These are phyloP conservation scores for Harlomillsia oculata DNA, from an alignment of 1,140 invertebrate species.

Conservation along the genomic window DNA sequence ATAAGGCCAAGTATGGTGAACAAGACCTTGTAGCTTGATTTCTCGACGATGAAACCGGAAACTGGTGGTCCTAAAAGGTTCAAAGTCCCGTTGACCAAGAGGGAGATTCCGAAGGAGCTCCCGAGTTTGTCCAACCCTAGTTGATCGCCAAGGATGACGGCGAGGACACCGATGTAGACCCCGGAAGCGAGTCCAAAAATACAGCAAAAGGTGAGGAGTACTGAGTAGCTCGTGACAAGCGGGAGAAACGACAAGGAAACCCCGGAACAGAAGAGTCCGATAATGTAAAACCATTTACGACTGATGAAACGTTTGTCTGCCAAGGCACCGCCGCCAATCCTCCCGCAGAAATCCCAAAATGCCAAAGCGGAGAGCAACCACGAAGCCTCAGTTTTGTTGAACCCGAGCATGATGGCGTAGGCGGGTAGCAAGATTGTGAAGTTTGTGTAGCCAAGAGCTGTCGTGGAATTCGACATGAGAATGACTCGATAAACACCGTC, in stretches of 20 bases:
- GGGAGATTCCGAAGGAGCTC: slow-evolving; percentile 70
- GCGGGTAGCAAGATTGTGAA: slow-evolving; percentile 68
- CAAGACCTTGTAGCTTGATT: slow-evolving; percentile 54
- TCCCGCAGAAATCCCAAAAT: slow-evolving; percentile 62
- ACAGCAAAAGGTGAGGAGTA: slow-evolving; percentile 57
- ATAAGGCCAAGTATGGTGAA: slow-evolving; percentile 61
- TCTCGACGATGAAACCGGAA: slow-evolving; percentile 55
- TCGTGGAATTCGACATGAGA: slow-evolving; percentile 68
- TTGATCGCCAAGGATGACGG: slow-evolving; percentile 75
- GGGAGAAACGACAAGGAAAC: slow-evolving; percentile 59
- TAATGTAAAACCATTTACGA: slow-evolving; percentile 69
- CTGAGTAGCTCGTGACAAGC: slow-evolving; percentile 45
- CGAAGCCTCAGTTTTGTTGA: slow-evolving; percentile 56
- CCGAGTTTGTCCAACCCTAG: slow-evolving; percentile 68
- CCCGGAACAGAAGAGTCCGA: slow-evolving; percentile 63
- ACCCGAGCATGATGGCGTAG: slow-evolving; percentile 58
- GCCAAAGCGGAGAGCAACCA: slow-evolving; percentile 67
- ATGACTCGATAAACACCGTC: slow-evolving; percentile 72
- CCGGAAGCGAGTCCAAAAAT: slow-evolving; percentile 70
- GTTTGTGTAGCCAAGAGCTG: slow-evolving; percentile 75
- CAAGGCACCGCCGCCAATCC: slow-evolving; percentile 63
- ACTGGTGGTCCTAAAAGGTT: slow-evolving; percentile 69
- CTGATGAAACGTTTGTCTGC: slow-evolving; percentile 62
- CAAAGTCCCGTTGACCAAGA: slow-evolving; percentile 70
- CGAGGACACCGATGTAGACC: slow-evolving; percentile 74